phyloP scores from a whole-genome alignment of 2,797 vertebrate genomes.

The Tokudaia tokunoshimensis region DNA sequence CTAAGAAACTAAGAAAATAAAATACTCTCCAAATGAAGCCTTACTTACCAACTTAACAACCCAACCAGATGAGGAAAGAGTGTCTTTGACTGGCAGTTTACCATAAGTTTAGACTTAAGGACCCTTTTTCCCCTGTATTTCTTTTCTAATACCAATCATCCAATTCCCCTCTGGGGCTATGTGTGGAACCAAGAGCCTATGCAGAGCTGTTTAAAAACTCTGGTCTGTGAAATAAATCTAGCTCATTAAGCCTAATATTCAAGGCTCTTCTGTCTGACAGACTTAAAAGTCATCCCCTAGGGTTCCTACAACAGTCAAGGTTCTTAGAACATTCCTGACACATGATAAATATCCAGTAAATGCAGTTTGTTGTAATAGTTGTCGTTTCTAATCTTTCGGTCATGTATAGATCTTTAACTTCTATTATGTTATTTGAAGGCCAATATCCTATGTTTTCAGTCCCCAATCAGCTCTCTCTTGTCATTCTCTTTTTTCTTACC shows the following conservation, averaged over 20 bases:
- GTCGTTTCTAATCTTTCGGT: neutral
- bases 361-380: neutral
- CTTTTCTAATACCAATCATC: neutral
- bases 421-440: neutral
- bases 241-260: neutral
- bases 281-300: neutral
- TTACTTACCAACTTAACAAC: conserved; percentile 12
- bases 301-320: neutral
- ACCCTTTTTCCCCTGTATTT: neutral
- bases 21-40: neutral
- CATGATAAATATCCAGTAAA: neutral
- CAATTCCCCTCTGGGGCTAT: neutral
- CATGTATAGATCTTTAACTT: neutral
- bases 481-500: neutral
- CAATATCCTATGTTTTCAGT: neutral
- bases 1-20: neutral
- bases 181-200: neutral
- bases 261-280: neutral
- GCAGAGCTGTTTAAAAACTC: neutral
- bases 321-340: neutral
- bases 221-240: neutral
- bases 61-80: neutral
- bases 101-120: neutral
- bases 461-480: neutral
- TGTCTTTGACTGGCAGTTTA: neutral